phyloP scores from a whole-genome alignment of 2,113 vertebrate genomes.

The Rhynchopsitta pachyrhyncha region DNA sequence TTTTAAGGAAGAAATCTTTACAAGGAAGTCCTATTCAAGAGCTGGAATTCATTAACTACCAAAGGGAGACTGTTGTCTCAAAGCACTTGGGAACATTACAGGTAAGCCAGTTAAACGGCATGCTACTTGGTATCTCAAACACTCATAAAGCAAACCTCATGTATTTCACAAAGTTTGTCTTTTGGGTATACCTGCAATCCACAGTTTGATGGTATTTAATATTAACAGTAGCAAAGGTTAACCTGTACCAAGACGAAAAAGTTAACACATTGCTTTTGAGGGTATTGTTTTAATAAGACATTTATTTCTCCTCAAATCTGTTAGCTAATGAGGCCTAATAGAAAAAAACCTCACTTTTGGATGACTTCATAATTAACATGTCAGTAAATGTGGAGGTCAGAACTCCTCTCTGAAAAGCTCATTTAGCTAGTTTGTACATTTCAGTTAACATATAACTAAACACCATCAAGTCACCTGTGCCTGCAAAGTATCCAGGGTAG shows the following conservation, averaged over 20 bases:
- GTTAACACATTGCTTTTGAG: neutral
- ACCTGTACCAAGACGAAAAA: neutral
- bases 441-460: neutral
- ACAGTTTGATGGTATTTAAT: constrained; percentile 3
- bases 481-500: neutral
- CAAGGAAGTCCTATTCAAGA: neutral
- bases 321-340: constrained; percentile 20
- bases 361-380: neutral
- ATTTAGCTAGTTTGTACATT: neutral
- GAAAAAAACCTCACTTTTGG: neutral
- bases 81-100: neutral
- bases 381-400: neutral
- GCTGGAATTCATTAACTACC: neutral
- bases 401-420: neutral
- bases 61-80: neutral
- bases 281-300: constrained; percentile 12
- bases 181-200: neutral
- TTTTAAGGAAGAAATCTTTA: neutral
- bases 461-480: neutral
- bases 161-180: neutral
- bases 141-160: neutral
- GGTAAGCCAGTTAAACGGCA: neutral
- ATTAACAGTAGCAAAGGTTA: constrained; percentile 9
- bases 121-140: neutral
- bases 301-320: constrained; percentile 29